Evolutionary conservation across 2,113 vertebrate genomes (phyloP), one percentile per base, ranked within the genome.

Genomic region (Calyptomena viridis): DNA sequence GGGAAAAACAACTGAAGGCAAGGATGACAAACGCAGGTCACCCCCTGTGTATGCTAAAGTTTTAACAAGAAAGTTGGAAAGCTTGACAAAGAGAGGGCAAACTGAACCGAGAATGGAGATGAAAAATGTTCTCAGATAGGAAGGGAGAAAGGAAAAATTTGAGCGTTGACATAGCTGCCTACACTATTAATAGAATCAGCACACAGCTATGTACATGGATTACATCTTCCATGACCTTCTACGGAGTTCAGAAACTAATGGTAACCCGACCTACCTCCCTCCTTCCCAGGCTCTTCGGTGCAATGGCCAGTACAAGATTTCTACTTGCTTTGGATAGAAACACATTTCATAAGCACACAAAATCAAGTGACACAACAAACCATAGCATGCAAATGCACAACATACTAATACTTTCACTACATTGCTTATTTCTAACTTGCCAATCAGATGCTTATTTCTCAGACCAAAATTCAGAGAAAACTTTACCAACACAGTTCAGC

Each of bases 121-220:
- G 81, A 87, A 81, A 92, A 95, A 84, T 81, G 9, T 78, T 78
- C 73, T 89, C 31, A 5, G 73, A 81, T 47, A 93, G 73, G 52
- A 72, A 91, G 63, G 17, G 37, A 94, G 60, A 91, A 44, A 78
- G 46, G 63, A 94, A 94, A 95, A 92, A 91, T n/a, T 31, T 73
- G 58, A 80, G 85, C 82, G 58, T 1, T 89, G 73, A 89, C 75
- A n/a, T 52, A 85, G 74, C 77, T 76, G 62, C 69, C 87, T 78
- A 71, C 11, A 11, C 58, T 93, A 76, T 84, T 84, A 91, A 94
- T 52, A 94, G 89, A 71, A 94, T 37, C 68, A 81, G 53, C 67
- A 76, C 55, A 28, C 9, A 25, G 64, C 62, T 91, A 60, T 22
- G 44, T 37, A 68, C 40, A 20, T 7, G 24, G 64, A 67, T 87